Evolutionary conservation across 2,113 vertebrate species (phyloP).

Genomic region (Ictidomys tridecemlineatus): DNA sequence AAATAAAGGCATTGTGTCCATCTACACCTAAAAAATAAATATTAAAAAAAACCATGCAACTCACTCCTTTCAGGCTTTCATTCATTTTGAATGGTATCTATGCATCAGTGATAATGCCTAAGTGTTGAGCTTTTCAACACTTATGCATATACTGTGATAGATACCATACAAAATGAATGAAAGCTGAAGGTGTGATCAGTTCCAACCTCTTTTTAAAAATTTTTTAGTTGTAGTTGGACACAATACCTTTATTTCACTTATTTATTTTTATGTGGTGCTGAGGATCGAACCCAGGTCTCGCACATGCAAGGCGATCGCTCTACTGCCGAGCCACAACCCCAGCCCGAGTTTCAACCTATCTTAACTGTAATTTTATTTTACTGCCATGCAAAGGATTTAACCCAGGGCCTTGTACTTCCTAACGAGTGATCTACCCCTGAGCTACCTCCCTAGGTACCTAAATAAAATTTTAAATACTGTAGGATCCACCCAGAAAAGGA

Average conservation of each 20-base stretch:
- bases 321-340: too few species aligned
- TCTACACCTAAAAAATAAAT: too few species aligned
- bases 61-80: too few species aligned
- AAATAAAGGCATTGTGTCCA: too few species aligned
- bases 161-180: background rate
- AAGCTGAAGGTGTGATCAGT: background rate
- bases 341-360: background rate
- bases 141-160: background rate
- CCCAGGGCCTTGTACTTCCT: background rate
- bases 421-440: background rate
- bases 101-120: too few species aligned
- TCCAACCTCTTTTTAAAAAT: background rate
- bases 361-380: background rate
- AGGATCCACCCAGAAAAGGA: conserved; percentile 49
- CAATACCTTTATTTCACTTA: too few species aligned
- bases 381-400: background rate
- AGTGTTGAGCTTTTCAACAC: too few species aligned
- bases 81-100: too few species aligned
- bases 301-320: too few species aligned
- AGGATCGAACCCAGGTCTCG: too few species aligned
- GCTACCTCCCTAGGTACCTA: background rate
- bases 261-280: too few species aligned
- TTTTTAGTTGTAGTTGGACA: too few species aligned
- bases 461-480: conserved; percentile 38
- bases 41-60: background rate